Percentiles rank a stretch among this genome's conserved stretches.
Evolutionary conservation across 2,888 invertebrate species (phyloP).

Genomic region (Arctia plantaginis): DNA sequence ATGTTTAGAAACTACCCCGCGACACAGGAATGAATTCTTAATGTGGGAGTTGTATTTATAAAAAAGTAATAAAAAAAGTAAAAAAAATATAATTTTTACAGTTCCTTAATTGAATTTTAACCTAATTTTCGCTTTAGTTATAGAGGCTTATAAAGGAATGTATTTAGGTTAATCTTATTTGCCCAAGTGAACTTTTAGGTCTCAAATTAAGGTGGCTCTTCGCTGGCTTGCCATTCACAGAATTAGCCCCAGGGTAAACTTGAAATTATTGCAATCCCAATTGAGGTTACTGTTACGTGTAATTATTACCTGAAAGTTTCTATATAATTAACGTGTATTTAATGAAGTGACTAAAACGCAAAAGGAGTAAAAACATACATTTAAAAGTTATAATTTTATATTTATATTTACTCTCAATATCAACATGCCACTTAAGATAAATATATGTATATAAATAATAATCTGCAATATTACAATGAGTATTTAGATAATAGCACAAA

Average conservation of each 20-base stretch:
- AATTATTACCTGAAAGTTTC: background rate
- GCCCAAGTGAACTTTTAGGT: conserved; percentile 2
- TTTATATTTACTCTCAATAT: background rate
- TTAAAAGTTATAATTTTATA: background rate
- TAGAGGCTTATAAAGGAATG: background rate
- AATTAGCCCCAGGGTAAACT: background rate
- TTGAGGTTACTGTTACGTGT: background rate
- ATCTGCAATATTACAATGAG: background rate
- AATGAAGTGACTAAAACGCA: background rate
- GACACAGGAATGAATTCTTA: too few relatives aligned
- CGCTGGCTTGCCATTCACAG: background rate
- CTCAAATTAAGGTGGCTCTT: background rate
- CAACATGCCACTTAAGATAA: too few relatives aligned
- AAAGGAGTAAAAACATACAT: background rate
- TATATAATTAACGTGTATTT: background rate
- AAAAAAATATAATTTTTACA: too few relatives aligned
- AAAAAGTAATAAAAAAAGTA: too few relatives aligned
- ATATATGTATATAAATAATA: background rate
- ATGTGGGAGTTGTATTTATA: too few relatives aligned
- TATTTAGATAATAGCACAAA: background rate
- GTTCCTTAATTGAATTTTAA: conserved; percentile 16
- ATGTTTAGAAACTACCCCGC: too few relatives aligned
- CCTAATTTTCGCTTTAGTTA: background rate
- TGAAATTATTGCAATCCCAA: background rate
- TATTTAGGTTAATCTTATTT: conserved; percentile 7